phyloP scores from a whole-genome alignment of 1,140 invertebrate genomes.

The Neodiprion virginianus region DNA sequence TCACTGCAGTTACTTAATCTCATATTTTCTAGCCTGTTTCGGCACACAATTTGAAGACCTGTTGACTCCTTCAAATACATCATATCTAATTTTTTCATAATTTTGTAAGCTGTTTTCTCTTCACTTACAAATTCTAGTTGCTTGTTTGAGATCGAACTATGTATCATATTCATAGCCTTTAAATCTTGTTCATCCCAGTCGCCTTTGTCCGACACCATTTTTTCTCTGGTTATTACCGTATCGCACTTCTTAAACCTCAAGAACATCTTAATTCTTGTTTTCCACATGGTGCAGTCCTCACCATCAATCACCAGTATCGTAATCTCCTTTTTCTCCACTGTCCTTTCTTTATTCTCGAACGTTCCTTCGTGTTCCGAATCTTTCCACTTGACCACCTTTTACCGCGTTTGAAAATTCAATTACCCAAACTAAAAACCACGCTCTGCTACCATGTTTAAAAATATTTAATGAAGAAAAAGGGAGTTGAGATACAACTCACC shows the following conservation, averaged over 20 bases:
- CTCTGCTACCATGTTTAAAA: slow-evolving; percentile 12
- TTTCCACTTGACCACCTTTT: neutral
- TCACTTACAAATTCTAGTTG: slow-evolving; percentile 35
- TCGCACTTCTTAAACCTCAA: slow-evolving; percentile 30
- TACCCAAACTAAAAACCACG: slow-evolving; percentile 1
- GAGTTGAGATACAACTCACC: too few species aligned
- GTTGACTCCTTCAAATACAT: slow-evolving; percentile 38
- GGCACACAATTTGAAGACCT: slow-evolving; percentile 34
- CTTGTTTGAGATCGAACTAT: slow-evolving; percentile 32
- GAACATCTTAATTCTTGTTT: neutral
- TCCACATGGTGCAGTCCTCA: slow-evolving; percentile 14
- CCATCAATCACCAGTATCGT: slow-evolving; percentile 12
- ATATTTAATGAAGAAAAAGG: neutral
- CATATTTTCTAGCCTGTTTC: slow-evolving; percentile 33
- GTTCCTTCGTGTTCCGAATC: neutral
- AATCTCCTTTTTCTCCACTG: slow-evolving; percentile 1
- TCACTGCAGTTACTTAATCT: slow-evolving; percentile 30
- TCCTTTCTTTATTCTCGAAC: neutral
- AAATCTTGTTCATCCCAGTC: slow-evolving; percentile 28
- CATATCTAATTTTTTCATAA: slow-evolving; percentile 36
- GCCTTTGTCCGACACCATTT: slow-evolving; percentile 19
- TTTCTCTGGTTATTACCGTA: slow-evolving; percentile 14
- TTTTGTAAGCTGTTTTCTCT: slow-evolving; percentile 29
- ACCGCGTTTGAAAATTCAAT: neutral
- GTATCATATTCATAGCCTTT: slow-evolving; percentile 33